Evolutionary conservation across 2,113 vertebrate genomes (phyloP).

Genomic region (Stigmatopora argus): DNA sequence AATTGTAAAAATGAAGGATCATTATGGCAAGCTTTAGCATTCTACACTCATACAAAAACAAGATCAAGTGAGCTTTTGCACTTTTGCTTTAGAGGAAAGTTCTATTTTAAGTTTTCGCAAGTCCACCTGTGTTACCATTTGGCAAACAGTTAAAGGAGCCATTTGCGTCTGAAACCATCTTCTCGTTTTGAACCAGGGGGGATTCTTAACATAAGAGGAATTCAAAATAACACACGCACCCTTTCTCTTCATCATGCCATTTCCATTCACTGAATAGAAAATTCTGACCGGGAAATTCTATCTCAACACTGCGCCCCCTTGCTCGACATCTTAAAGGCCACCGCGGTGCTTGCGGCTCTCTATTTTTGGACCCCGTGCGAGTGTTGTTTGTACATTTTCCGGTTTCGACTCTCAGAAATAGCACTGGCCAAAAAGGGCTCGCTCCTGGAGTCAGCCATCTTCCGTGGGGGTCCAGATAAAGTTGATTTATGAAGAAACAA

Average conservation of each 20-base stretch:
- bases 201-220: no score
- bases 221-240: background rate
- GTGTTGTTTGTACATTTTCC: conserved; percentile 37
- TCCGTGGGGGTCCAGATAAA: conserved; percentile 23
- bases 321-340: conserved; percentile 41
- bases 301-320: conserved; percentile 30
- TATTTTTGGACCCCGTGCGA: conserved; percentile 36
- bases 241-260: conserved; percentile 12
- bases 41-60: no score
- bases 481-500: conserved; percentile 20
- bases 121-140: no score
- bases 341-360: conserved; percentile 30
- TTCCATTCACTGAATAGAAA: conserved; percentile 23
- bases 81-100: no score
- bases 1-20: no score
- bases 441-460: conserved; percentile 30
- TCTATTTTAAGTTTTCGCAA: no score
- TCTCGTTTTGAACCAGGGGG: no score
- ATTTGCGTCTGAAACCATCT: background rate
- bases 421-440: conserved; percentile 28
- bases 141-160: no score
- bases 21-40: no score
- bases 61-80: no score
- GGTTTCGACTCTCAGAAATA: conserved; percentile 48
- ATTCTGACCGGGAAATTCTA: conserved; percentile 42